Percentiles rank a stretch among this genome's conserved stretches.
Evolutionary conservation across 1,140 invertebrate species (phyloP).

Genomic region (Achroia grisella): DNA sequence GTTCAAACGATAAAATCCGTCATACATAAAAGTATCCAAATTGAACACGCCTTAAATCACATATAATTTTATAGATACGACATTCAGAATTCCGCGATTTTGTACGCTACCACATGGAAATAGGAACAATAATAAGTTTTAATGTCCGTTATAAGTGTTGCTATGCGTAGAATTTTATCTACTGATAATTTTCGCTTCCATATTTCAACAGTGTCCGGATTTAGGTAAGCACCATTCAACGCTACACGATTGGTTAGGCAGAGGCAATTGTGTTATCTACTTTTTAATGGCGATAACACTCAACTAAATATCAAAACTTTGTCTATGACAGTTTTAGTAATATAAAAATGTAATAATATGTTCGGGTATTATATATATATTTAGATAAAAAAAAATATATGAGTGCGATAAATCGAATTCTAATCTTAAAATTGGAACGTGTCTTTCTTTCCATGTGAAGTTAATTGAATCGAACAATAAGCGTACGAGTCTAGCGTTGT

Average conservation of each 20-base stretch:
- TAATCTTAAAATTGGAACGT: constrained; percentile 16
- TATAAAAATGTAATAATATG: too few species aligned
- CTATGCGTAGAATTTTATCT: constrained; percentile 1
- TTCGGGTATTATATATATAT: too few species aligned
- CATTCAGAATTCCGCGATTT: too few species aligned
- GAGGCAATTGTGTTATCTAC: constrained; percentile 7
- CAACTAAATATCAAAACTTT: neutral
- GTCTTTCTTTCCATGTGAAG: constrained; percentile 13
- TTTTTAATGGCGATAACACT: neutral
- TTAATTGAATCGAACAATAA: constrained; percentile 24
- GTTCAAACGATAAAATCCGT: too few species aligned
- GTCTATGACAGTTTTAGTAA: constrained; percentile 6
- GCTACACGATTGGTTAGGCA: constrained; percentile 5
- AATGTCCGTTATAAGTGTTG: too few species aligned
- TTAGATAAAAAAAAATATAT: neutral
- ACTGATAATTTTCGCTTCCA: constrained; percentile 5
- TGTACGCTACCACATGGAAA: too few species aligned
- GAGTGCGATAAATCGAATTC: constrained; percentile 1
- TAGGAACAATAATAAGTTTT: too few species aligned
- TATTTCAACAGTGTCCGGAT: neutral
- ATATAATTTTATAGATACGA: too few species aligned
- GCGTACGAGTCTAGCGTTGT: constrained; percentile 24
- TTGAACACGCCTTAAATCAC: too few species aligned
- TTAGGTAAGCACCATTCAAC: constrained; percentile 4
- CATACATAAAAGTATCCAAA: too few species aligned